Conservation (phyloP, 2,113 vertebrate species). For the Sander lucioperca region DNA sequence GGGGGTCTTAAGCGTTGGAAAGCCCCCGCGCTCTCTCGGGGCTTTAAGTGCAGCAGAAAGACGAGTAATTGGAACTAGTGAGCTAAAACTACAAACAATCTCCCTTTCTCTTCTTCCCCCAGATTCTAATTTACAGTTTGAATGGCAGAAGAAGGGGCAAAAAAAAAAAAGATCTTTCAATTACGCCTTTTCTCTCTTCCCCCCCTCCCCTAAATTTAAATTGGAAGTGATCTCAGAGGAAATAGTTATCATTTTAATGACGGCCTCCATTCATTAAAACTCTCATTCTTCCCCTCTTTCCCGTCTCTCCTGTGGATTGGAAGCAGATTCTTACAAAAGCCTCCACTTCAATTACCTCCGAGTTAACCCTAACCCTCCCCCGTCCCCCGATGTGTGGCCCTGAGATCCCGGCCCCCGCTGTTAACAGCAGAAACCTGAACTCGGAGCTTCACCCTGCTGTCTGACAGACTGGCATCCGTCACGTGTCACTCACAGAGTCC, state of each 20-base stretch:
- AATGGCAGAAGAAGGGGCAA: slow-evolving; percentile 73
- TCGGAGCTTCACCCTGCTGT: background rate
- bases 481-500: slow-evolving; percentile 25
- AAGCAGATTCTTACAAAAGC: slow-evolving; percentile 75
- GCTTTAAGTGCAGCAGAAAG: slow-evolving; percentile 66
- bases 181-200: slow-evolving; percentile 72
- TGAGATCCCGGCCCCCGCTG: slow-evolving; percentile 37
- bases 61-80: slow-evolving; percentile 72
- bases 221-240: slow-evolving; percentile 85
- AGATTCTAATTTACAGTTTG: slow-evolving; percentile 77
- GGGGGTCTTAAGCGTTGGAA: slow-evolving; percentile 46
- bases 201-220: slow-evolving; percentile 74
- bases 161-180: slow-evolving; percentile 79
- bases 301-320: slow-evolving; percentile 67
- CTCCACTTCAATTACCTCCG: slow-evolving; percentile 81
- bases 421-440: slow-evolving; percentile 40
- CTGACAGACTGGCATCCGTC: slow-evolving; percentile 43
- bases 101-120: slow-evolving; percentile 33
- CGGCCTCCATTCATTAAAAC: slow-evolving; percentile 84
- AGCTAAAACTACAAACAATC: slow-evolving; percentile 64
- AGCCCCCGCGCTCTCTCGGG: slow-evolving; percentile 54
- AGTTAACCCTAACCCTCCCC: slow-evolving; percentile 43
- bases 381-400: slow-evolving; percentile 52
- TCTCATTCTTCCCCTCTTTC: slow-evolving; percentile 73
- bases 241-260: slow-evolving; percentile 86